Evolutionary conservation across 2,888 invertebrate species (phyloP).

Genomic region (Epinotia demarniana): DNA sequence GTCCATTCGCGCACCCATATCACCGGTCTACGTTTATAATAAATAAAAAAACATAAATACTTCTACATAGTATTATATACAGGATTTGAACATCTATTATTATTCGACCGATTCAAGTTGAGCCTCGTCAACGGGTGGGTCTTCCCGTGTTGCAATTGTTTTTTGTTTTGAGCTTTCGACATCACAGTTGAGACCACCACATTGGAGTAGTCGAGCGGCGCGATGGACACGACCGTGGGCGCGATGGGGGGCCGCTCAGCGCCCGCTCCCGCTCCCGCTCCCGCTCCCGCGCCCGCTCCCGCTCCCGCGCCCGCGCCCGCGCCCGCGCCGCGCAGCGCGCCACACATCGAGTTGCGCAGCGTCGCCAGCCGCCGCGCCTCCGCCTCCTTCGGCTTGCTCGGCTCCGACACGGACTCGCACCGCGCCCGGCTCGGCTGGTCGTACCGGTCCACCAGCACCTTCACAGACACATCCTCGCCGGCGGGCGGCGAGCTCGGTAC

Average conservation of each 20-base stretch:
- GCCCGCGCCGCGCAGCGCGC: slow-evolving; percentile 55
- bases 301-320: background rate
- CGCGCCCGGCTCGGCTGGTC: slow-evolving; percentile 75
- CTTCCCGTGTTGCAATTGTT: slow-evolving; percentile 95
- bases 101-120: slow-evolving; percentile 89
- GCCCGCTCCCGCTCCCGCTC: slow-evolving; percentile 49
- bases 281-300: slow-evolving; percentile 45
- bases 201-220: slow-evolving; percentile 80
- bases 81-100: slow-evolving; percentile 89
- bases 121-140: slow-evolving; percentile 96
- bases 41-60: slow-evolving; percentile 80
- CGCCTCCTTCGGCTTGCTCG: slow-evolving; percentile 48
- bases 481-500: slow-evolving; percentile 49
- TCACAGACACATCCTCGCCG: slow-evolving; percentile 88
- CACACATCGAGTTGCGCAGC: slow-evolving; percentile 59
- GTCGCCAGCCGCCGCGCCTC: slow-evolving; percentile 51
- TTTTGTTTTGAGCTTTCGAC: slow-evolving; percentile 89
- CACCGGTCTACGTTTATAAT: slow-evolving; percentile 39
- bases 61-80: slow-evolving; percentile 96
- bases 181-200: slow-evolving; percentile 88
- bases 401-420: slow-evolving; percentile 59
- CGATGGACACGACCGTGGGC: slow-evolving; percentile 71
- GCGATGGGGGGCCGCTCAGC: slow-evolving; percentile 70
- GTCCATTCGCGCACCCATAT: slow-evolving; percentile 31
- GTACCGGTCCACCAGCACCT: slow-evolving; percentile 90